Evolutionary conservation across 2,888 invertebrate genomes (phyloP).

Genomic region (Perdita meconis): DNA sequence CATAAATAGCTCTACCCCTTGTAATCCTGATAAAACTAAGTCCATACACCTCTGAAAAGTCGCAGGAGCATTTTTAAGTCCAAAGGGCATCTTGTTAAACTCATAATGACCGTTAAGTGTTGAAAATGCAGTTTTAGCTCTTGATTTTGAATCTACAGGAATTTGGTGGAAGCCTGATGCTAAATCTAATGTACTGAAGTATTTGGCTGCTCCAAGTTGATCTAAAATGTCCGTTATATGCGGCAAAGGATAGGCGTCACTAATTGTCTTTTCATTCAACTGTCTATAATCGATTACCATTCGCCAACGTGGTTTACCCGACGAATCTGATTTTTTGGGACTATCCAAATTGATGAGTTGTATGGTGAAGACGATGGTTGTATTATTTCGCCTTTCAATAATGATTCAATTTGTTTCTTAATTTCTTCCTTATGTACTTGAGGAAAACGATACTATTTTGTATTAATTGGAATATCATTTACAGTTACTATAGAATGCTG

Average conservation of each 20-base stretch:
- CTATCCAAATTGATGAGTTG: no score
- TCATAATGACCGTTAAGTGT: conserved; percentile 11
- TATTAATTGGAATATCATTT: no score
- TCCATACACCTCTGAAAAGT: conserved; percentile 12
- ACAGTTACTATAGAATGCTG: no score
- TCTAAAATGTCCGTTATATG: neutral
- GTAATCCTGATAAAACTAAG: neutral
- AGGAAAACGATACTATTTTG: no score
- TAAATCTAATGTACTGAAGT: neutral
- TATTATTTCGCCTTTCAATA: no score
- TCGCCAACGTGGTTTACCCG: no score
- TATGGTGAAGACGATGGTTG: no score
- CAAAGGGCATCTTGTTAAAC: conserved; percentile 9
- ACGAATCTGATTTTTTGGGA: no score
- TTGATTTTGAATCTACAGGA: neutral
- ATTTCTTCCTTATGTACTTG: no score
- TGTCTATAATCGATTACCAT: no score
- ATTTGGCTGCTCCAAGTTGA: conserved; percentile 9
- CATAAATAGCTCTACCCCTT: neutral
- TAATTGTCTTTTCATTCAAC: conserved; percentile 1
- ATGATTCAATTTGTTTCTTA: no score
- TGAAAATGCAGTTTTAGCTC: conserved; percentile 7
- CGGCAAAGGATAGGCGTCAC: neutral
- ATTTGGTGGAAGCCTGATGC: conserved; percentile 1
- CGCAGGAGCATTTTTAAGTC: conserved; percentile 9